phyloP scores from a whole-genome alignment of 2,113 vertebrate genomes.

The Saccopteryx leptura region DNA sequence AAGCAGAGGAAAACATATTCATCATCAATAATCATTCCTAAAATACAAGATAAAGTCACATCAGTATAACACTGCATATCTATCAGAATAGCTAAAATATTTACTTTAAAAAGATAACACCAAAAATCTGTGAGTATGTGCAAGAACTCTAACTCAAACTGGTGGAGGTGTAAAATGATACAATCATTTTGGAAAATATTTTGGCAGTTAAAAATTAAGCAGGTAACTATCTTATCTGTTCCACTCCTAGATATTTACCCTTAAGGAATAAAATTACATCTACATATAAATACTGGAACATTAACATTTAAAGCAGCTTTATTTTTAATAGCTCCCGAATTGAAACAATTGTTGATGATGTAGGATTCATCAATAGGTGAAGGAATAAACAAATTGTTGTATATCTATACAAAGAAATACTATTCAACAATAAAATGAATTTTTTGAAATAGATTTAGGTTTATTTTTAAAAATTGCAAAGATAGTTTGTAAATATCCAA shows the following conservation, averaged over 20 bases:
- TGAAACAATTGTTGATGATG: background rate
- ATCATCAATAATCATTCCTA: background rate
- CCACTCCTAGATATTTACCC: background rate
- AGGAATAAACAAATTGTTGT: background rate
- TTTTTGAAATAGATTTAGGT: conserved; percentile 21
- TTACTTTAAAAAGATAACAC: background rate
- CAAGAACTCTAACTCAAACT: background rate
- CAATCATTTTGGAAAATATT: background rate
- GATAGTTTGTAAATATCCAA: background rate
- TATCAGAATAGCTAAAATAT: background rate
- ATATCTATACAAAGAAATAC: background rate
- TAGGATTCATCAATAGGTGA: background rate
- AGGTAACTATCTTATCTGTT: background rate
- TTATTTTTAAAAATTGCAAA: background rate
- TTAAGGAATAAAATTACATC: background rate
- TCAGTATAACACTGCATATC: background rate
- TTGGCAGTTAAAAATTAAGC: conserved; percentile 15
- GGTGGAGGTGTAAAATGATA: background rate
- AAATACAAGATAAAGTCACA: conserved; percentile 14
- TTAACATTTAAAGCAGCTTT: background rate
- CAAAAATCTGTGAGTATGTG: background rate
- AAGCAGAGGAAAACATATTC: background rate
- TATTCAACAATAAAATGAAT: background rate
- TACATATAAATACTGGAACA: background rate
- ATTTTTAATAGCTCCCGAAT: background rate